Evolutionary conservation across 2,888 invertebrate species (phyloP).

Genomic region (Caenorhabditis becei): DNA sequence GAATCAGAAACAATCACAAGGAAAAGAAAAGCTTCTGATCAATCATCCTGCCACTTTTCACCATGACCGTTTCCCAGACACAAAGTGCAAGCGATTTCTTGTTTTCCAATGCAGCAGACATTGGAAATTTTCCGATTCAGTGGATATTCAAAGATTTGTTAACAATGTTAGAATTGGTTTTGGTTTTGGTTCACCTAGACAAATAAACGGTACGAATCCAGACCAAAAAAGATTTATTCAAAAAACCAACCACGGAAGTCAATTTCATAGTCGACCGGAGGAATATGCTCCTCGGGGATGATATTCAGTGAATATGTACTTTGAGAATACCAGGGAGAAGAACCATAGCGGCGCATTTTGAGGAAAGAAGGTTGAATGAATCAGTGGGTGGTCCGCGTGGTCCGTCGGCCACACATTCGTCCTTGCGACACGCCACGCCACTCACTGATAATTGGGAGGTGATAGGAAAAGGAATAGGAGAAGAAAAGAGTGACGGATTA

Average conservation of each 20-base stretch:
- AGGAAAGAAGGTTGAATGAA: constrained; percentile 5
- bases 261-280: constrained; percentile 69
- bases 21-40: constrained; percentile 36
- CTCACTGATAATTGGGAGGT: constrained; percentile 53
- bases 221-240: constrained; percentile 5
- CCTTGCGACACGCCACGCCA: constrained; percentile 57
- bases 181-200: constrained; percentile 26
- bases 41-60: constrained; percentile 41
- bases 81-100: constrained; percentile 46
- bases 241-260: constrained; percentile 54
- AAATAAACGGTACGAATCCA: constrained; percentile 5
- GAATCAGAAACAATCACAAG: constrained; percentile 9
- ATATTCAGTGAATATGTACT: constrained; percentile 77
- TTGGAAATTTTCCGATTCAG: constrained; percentile 41
- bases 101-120: constrained; percentile 6
- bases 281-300: constrained; percentile 75
- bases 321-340: constrained; percentile 63
- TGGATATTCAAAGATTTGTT: constrained; percentile 46
- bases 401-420: constrained; percentile 50
- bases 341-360: constrained; percentile 52
- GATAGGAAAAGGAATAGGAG: too few species aligned
- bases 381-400: constrained; percentile 47
- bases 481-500: constrained; percentile 44
- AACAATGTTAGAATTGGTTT: too few species aligned
- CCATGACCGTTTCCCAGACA: constrained; percentile 40